A percentile compares a stretch with the other conserved stretches of the same genome.
Evolutionary conservation across 2,797 vertebrate genomes (phyloP).

Genomic region (Xenops minutus): DNA sequence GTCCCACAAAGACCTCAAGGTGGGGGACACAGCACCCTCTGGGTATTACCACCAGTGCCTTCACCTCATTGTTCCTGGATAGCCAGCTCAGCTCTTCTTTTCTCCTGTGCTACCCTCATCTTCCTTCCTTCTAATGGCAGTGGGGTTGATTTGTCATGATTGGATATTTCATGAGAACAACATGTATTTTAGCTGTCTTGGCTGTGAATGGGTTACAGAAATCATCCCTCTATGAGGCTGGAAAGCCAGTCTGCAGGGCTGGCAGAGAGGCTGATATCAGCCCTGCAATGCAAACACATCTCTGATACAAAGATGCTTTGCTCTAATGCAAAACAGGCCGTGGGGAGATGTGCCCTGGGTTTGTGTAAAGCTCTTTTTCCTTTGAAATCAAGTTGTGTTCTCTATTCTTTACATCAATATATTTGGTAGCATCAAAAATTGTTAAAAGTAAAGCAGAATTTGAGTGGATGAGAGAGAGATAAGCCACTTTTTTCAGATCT

Average conservation of each 20-base stretch:
- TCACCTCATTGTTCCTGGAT: not conserved
- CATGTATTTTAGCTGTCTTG: not conserved
- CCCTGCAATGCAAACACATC: not conserved
- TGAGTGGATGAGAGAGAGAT: not conserved
- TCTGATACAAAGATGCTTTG: not conserved
- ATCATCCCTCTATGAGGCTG: no score
- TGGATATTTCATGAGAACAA: not conserved
- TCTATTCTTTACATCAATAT: not conserved
- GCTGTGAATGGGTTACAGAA: not conserved
- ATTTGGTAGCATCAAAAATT: not conserved
- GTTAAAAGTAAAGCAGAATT: not conserved
- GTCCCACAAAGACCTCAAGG: not conserved
- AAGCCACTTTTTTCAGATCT: not conserved
- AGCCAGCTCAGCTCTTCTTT: not conserved
- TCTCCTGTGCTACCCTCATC: no score
- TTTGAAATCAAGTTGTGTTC: not conserved
- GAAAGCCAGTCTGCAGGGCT: not conserved
- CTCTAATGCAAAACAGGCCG: not conserved
- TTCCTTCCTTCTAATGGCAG: not conserved
- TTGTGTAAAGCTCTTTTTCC: not conserved
- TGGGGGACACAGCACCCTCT: no score
- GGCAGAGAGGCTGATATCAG: not conserved
- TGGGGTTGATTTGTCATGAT: not conserved
- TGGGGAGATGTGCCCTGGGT: not conserved
- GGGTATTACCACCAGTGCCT: not conserved